Base-by-base conservation (phyloP, 2,888 invertebrate genomes). In the Anthrax anthrax region DNA sequence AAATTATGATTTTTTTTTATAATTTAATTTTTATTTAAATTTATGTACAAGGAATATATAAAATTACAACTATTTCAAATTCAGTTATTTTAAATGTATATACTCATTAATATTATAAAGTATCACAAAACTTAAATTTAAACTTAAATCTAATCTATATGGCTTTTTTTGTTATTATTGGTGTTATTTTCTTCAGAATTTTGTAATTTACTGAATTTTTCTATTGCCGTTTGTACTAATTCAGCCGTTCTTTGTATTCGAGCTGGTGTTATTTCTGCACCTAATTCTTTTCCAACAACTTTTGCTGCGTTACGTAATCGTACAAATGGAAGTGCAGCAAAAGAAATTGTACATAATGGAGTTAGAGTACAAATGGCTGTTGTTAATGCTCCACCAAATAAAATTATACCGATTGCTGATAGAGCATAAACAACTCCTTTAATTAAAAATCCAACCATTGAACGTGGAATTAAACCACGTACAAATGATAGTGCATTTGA, bases 311-410 rank as follows among this genome's bases (percentile, higher is more conserved):
- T 57, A 5, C 57, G 57, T 4, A 57, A 55, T 14, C 58, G 54
- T 13, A 67, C 49, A 32, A 64, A 61, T 12, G 59, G 56, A 1
- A 63, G 52, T n/a, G 63, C 61, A 14, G 57, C 59, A 42, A 58
- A 58, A 4, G 70, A 67, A 46, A 77, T 70, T 13, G 70, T 68
- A 54, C 79, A 79, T 44, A 78, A 52, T 2, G 75, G 71, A 1
- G 78, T 77, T 5, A 75, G 58, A 6, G 71, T 70, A 55, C 78
- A 80, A 1, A 78, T 55, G 2, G 72, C 64, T 2, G 70, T 71
- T 1, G 73, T 73, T 18, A 77, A 63, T 18, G 72, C 61, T 12
- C 72, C 69, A 4, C 77, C 75, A 43, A 77, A 59, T 6, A 75
- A 47, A 5, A 76, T 56, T 6, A 74, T 58, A 4, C 61, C 60